These are phyloP conservation scores for Perognathus longimembris DNA, from an alignment of 2,113 vertebrate species.

Conservation along the genomic window DNA sequence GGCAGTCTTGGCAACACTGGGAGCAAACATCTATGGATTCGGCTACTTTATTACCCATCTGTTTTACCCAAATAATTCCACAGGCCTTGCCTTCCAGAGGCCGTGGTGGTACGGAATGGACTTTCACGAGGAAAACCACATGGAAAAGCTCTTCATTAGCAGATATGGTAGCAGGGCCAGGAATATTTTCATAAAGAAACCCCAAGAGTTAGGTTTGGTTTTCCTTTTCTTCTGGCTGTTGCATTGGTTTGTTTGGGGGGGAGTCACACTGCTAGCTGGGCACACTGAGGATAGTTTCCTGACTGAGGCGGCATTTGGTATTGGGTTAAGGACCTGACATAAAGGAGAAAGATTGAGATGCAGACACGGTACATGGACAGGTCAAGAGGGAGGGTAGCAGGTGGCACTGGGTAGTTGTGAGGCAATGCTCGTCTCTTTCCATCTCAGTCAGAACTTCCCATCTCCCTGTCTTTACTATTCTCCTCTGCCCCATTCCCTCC, in stretches of 20 bases:
- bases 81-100: neutral
- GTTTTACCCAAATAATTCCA: neutral
- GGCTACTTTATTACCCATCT: neutral
- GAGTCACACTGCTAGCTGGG: neutral
- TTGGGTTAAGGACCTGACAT: neutral
- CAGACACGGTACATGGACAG: neutral
- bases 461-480: too few species aligned
- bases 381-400: neutral
- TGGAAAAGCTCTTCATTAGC: neutral
- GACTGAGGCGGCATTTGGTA: neutral
- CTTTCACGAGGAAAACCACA: neutral
- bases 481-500: too few species aligned
- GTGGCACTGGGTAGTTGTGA: neutral
- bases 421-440: neutral
- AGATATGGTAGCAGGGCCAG: neutral
- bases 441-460: neutral
- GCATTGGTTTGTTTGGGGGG: neutral
- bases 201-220: neutral
- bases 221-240: neutral
- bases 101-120: neutral
- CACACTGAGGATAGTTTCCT: neutral
- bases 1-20: neutral
- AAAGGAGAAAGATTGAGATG: neutral
- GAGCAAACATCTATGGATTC: neutral
- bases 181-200: neutral